A percentile compares a stretch with the other conserved stretches of the same genome.
Evolutionary conservation across 2,888 invertebrate species (phyloP).

Genomic region (Hyppa rectilinea): DNA sequence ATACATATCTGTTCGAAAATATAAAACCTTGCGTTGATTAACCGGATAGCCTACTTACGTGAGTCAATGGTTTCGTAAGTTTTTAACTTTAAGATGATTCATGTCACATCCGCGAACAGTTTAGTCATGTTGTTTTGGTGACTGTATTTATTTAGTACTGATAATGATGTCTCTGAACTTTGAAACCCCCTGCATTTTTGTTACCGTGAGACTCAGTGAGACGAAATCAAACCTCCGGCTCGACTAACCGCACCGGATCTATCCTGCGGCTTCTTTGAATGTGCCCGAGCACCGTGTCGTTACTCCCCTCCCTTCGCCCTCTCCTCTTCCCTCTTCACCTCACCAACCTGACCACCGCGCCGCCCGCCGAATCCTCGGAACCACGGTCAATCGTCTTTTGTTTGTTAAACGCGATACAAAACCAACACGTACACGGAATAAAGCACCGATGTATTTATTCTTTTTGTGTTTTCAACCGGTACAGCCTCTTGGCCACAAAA

Average conservation of each 20-base stretch:
- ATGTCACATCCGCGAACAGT: slow-evolving; percentile 31
- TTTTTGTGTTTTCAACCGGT: slow-evolving; percentile 69
- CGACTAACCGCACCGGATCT: slow-evolving; percentile 78
- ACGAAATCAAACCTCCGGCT: slow-evolving; percentile 75
- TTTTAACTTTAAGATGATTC: slow-evolving; percentile 47
- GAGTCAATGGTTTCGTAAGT: slow-evolving; percentile 40
- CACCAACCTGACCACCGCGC: slow-evolving; percentile 52
- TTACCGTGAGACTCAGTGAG: slow-evolving; percentile 55
- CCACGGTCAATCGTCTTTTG: slow-evolving; percentile 84
- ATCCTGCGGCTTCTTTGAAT: slow-evolving; percentile 87
- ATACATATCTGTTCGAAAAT: slow-evolving; percentile 45
- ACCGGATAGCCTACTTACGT: slow-evolving; percentile 25
- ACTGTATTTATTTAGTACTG: slow-evolving; percentile 27
- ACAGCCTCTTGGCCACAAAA: slow-evolving; percentile 36
- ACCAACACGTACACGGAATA: slow-evolving; percentile 82
- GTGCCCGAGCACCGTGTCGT: slow-evolving; percentile 82
- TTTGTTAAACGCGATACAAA: slow-evolving; percentile 86
- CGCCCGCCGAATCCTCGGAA: slow-evolving; percentile 71
- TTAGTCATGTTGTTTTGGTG: slow-evolving; percentile 24
- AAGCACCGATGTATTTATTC: slow-evolving; percentile 70
- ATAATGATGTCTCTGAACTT: slow-evolving; percentile 34
- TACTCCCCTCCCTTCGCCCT: slow-evolving; percentile 39
- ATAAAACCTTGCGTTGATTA: slow-evolving; percentile 43
- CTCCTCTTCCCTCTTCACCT: slow-evolving; percentile 46
- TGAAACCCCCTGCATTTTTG: slow-evolving; percentile 47